Conservation (phyloP, 2,113 vertebrate species). For the Piaya cayana region DNA sequence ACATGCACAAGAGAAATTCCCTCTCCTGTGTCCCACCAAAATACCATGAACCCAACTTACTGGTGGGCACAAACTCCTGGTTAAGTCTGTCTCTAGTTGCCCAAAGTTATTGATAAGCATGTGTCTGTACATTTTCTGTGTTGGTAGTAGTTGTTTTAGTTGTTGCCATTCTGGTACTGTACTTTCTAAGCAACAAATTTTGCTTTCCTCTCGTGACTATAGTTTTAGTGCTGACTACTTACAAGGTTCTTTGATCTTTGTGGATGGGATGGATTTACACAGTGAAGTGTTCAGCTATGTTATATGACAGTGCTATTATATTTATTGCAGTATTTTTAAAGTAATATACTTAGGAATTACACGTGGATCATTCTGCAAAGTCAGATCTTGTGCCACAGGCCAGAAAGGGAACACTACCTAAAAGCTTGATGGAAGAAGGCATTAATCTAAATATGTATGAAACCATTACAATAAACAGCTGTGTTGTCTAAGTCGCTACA, state of each 20-base stretch:
- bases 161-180: not conserved
- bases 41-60: not conserved
- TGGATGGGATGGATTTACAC: not conserved
- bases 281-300: not conserved
- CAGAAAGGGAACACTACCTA: not conserved
- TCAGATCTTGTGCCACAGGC: not conserved
- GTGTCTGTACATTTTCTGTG: not conserved
- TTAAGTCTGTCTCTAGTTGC: not conserved
- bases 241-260: not conserved
- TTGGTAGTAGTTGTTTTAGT: not conserved
- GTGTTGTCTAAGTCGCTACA: not conserved
- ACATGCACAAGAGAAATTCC: not conserved
- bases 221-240: not conserved
- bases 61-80: not conserved
- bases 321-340: not conserved
- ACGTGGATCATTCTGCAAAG: not conserved
- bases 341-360: not conserved
- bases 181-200: not conserved
- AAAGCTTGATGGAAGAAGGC: not conserved
- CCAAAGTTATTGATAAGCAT: not conserved
- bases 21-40: not conserved
- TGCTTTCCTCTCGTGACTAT: not conserved
- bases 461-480: not conserved
- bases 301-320: not conserved
- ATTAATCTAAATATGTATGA: not conserved